phyloP scores from a whole-genome alignment of 2,113 vertebrate genomes.

The Mustela lutreola region DNA sequence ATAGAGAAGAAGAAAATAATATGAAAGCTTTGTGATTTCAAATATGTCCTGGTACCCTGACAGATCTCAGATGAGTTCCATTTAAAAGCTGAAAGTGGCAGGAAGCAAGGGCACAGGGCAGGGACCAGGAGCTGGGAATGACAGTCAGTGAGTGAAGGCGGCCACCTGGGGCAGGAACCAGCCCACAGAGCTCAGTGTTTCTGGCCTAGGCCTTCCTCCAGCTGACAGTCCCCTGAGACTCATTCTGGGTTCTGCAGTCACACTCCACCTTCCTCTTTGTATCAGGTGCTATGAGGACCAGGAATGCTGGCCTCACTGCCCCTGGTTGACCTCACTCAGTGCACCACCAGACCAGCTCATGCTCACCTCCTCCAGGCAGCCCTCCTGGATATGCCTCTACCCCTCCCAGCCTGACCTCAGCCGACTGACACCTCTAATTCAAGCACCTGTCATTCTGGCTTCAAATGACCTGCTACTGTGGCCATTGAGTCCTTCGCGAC shows the following conservation, averaged over 20 bases:
- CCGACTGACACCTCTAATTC: not conserved
- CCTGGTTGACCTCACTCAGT: not conserved
- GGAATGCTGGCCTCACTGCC: not conserved
- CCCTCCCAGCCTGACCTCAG: not conserved
- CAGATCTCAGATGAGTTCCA: not conserved
- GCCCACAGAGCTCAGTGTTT: not conserved
- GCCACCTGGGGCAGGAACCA: accelerated
- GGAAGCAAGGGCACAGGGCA: accelerated
- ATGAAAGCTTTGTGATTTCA: slow-evolving; percentile 53
- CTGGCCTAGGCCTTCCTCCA: not conserved
- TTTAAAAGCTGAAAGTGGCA: not conserved
- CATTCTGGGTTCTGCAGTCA: not conserved
- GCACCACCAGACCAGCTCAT: not conserved
- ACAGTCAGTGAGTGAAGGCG: accelerated
- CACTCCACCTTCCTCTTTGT: not conserved
- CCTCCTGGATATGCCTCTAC: not conserved
- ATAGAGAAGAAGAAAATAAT: slow-evolving; percentile 49
- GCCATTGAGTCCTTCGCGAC: not conserved
- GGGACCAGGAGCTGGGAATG: not conserved
- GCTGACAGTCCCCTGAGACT: no score
- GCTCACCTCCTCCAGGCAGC: not conserved
- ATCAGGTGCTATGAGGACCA: not conserved
- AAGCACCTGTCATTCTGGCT: not conserved
- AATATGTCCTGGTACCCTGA: not conserved
- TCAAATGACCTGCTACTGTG: not conserved